Base-by-base conservation (phyloP, 2,888 invertebrate species). In the Vesta saturnalis region DNA sequence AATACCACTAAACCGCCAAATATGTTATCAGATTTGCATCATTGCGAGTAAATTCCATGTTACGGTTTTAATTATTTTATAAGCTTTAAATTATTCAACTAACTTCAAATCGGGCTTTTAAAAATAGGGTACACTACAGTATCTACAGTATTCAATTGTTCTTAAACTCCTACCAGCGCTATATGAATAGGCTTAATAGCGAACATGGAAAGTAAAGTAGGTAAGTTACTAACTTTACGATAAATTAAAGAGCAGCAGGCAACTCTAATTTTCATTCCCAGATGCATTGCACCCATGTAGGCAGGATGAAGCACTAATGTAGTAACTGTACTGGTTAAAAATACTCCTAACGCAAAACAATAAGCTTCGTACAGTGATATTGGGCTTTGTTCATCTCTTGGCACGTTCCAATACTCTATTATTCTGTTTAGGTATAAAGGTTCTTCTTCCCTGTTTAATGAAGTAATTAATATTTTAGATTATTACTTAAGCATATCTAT, bases 211-310 rank as follows among this genome's bases (percentile, higher is more conserved):
- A 52, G 15, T 15, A 8, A 3, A 15, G 18, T 6, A 18, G 5
- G 5, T 2, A 18, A 12, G 8, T 56, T 22, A 15, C 46, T 56
- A 81, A 93, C 93, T 88, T 94, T 94, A 83, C 92, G 88, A 78
- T 91, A 94, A 79, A 94, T 87, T 1, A 94, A 82, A 0, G 92
- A 89, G 76, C 92, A 90, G 64, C 90, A 89, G 0, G 93, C 92
- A 0, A 93, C 85, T 72, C 94, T 85, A 39, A 93, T 84, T 78
- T 90, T 87, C 92, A 93, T 91, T 35, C 94, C 94, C 12, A 89
- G 86, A 77, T 91, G 89, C 76, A 88, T 86, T 23, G 87, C 85
- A 52, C 86, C 88, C 77, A 92, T 87, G 80, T 90, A 90, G 71
- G 90, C 92, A 0, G 92, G 93, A 81, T 94, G 94, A 76, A 90